Evolutionary conservation across 2,113 vertebrate species (phyloP).

Genomic region (Python bivittatus): DNA sequence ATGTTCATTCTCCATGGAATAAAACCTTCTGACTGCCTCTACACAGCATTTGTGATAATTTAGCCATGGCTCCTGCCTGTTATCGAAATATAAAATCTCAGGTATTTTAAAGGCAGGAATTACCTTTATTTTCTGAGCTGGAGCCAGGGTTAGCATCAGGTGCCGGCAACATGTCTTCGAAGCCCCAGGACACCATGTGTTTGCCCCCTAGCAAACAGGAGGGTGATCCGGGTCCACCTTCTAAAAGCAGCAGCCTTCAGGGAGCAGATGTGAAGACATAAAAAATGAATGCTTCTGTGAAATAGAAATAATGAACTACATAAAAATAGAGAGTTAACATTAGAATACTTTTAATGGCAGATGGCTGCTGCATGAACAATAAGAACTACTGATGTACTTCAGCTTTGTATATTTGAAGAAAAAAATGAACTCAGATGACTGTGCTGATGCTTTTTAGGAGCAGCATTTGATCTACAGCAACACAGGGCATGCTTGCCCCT

Average conservation of each 20-base stretch:
- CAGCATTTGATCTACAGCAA: neutral
- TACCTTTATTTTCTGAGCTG: constrained; percentile 93
- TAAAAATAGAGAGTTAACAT: constrained; percentile 3
- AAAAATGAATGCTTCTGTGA: neutral
- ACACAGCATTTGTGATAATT: neutral
- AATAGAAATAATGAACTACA: neutral
- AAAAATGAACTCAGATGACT: neutral
- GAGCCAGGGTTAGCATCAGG: constrained; percentile 87
- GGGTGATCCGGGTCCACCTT: constrained; percentile 95
- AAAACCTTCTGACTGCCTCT: neutral
- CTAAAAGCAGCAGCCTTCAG: constrained; percentile 89
- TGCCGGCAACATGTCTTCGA: constrained; percentile 96
- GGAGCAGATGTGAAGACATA: constrained; percentile 29
- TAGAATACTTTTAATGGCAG: neutral
- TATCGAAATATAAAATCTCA: neutral
- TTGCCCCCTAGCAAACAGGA: constrained; percentile 96
- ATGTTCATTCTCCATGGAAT: neutral
- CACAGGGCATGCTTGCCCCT: too few relatives aligned
- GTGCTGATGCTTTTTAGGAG: neutral
- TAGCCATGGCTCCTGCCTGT: neutral
- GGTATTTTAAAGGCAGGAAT: neutral
- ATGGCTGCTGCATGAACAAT: neutral
- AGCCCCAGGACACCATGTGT: constrained; percentile 97
- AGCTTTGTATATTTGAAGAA: neutral
- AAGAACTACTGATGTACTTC: neutral